Base-by-base conservation (phyloP, 2,888 invertebrate species). In the Scrobipalpa costella region DNA sequence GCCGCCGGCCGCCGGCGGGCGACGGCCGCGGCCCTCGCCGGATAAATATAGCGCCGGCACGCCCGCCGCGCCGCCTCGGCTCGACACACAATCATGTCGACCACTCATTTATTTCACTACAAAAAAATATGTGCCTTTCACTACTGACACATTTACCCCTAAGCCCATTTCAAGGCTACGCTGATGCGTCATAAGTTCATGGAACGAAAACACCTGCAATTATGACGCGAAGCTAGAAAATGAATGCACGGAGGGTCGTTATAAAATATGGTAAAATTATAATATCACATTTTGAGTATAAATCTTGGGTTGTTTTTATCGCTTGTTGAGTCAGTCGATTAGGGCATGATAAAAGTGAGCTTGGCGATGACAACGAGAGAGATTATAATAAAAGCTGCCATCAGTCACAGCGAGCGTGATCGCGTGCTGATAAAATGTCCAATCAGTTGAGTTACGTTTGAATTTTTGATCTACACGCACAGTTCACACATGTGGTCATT, bases 21-120 rank as follows among this genome's bases (percentile, higher is more conserved):
- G 67, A 71, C 69, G 50, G 50, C 64, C 77, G 78, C 84, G 84
- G 86, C 88, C 88, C 90, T 88, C 88, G 84, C 82, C 68, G 79
- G 78, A 80, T 90, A 90, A 82, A 89, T 89, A 85, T 90, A 90
- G 90, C 84, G 74, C 83, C 77, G 83, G 85, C 88, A 85, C 84
- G 86, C 88, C 83, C 79, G 84, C 84, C 83, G 78, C 49, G 49
- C 71, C 74, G 69, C 68, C 73, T 75, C 76, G 73, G 78, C 77
- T 77, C 84, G 78, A 77, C 81, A 81, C 81, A 86, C 86, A 86
- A 85, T 86, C 83, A 79, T 78, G 81, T 82, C 84, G 80, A 84
- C 83, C 79, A 82, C 84, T 84, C 78, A 75, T 79, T 76, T 79
- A 74, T 71, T 69, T 69, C 71, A 69, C 63, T 68, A 70, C 62